These are phyloP conservation scores for Mola mola DNA, from an alignment of 2,113 vertebrate species.

Conservation along the genomic window DNA sequence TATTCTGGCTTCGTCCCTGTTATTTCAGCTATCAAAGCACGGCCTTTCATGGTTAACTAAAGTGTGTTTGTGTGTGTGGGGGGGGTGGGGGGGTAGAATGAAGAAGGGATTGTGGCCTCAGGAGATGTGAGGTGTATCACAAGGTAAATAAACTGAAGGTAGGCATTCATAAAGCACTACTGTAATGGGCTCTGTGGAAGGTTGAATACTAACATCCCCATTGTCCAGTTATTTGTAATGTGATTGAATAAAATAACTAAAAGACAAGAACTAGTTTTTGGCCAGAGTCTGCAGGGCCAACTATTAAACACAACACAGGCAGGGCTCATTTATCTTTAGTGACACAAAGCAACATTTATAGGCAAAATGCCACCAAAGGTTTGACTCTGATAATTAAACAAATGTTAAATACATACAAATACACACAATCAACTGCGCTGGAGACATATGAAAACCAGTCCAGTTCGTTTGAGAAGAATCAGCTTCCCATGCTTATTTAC, in stretches of 20 bases:
- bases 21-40: slow-evolving; percentile 51
- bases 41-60: slow-evolving; percentile 42
- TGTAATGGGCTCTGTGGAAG: background rate
- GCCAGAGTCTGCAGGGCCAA: slow-evolving; percentile 23
- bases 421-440: slow-evolving; percentile 8
- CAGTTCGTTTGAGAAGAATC: background rate
- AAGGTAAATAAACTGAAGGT: slow-evolving; percentile 7
- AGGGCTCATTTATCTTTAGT: slow-evolving; percentile 5
- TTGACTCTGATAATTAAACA: slow-evolving; percentile 40
- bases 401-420: background rate
- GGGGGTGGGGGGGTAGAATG: slow-evolving; percentile 7
- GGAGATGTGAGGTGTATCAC: slow-evolving; percentile 8
- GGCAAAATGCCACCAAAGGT: slow-evolving; percentile 22
- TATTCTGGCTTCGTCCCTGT: slow-evolving; percentile 52
- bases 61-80: too few relatives aligned
- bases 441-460: slow-evolving; percentile 3
- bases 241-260: slow-evolving; percentile 26
- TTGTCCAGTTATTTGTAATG: slow-evolving; percentile 15
- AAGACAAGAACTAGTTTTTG: slow-evolving; percentile 1
- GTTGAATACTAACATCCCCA: background rate
- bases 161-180: background rate
- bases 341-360: slow-evolving; percentile 18
- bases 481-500: too few relatives aligned
- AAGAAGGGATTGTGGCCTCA: slow-evolving; percentile 13
- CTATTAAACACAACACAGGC: slow-evolving; percentile 33